Conservation (phyloP, 1,140 invertebrate genomes). For the Zophobas atratus region DNA sequence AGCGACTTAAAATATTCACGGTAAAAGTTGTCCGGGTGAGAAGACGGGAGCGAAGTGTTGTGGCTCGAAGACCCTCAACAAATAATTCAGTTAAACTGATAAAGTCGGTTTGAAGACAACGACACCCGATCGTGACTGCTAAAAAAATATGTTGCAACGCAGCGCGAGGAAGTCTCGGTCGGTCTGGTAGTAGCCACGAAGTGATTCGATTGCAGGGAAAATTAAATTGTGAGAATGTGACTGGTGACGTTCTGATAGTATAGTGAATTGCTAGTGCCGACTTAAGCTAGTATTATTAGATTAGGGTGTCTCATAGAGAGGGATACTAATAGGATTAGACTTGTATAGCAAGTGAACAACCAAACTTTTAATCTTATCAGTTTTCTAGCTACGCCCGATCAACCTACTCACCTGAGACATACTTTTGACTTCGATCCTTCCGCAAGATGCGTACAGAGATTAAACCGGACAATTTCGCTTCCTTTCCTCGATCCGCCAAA, state of each 20-base stretch:
- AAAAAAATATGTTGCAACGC: conserved; percentile 21
- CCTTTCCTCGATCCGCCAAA: conserved; percentile 26
- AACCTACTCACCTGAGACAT: conserved; percentile 48
- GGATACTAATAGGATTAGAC: conserved; percentile 51
- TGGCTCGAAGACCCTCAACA: background rate
- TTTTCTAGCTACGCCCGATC: conserved; percentile 47
- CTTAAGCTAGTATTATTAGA: conserved; percentile 49
- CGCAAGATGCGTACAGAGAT: conserved; percentile 38
- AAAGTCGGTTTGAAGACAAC: conserved; percentile 28
- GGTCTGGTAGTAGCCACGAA: conserved; percentile 28
- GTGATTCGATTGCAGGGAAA: conserved; percentile 25
- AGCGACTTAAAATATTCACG: conserved; percentile 7
- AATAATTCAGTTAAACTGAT: conserved; percentile 33
- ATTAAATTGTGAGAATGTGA: conserved; percentile 32
- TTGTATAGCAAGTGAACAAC: conserved; percentile 52
- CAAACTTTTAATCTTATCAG: conserved; percentile 54
- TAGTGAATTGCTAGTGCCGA: conserved; percentile 42
- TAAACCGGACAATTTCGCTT: conserved; percentile 34
- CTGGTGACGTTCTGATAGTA: conserved; percentile 29
- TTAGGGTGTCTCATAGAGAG: conserved; percentile 50
- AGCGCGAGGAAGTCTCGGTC: background rate
- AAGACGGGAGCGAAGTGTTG: conserved; percentile 7
- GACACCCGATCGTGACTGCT: conserved; percentile 17
- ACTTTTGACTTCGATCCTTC: conserved; percentile 25
- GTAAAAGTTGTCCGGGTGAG: background rate